These are phyloP conservation scores for Diachrysia chrysitis DNA, from an alignment of 2,888 invertebrate genomes.

Conservation along the genomic window DNA sequence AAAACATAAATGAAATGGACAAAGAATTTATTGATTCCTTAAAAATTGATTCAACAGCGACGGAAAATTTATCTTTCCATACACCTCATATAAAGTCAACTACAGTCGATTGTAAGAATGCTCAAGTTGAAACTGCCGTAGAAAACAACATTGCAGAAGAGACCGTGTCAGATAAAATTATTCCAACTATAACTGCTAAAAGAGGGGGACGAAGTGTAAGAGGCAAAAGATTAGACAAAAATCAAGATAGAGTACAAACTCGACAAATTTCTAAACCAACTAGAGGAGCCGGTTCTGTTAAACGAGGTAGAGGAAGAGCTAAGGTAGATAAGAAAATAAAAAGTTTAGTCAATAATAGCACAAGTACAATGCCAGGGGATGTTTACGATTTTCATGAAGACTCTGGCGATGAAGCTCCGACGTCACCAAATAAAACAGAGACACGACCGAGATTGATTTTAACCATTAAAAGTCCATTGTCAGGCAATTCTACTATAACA, in stretches of 20 bases:
- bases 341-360: slow-evolving; percentile 83
- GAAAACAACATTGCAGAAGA: slow-evolving; percentile 62
- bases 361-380: slow-evolving; percentile 91
- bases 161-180: slow-evolving; percentile 60
- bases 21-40: slow-evolving; percentile 41
- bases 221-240: slow-evolving; percentile 82
- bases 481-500: slow-evolving; percentile 79
- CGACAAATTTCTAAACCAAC: slow-evolving; percentile 83
- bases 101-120: slow-evolving; percentile 33
- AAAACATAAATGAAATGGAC: slow-evolving; percentile 54
- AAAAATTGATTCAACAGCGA: slow-evolving; percentile 33
- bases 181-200: slow-evolving; percentile 63
- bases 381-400: slow-evolving; percentile 98
- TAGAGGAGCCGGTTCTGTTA: slow-evolving; percentile 74
- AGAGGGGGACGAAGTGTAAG: slow-evolving; percentile 81
- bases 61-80: slow-evolving; percentile 42
- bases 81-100: slow-evolving; percentile 40
- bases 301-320: slow-evolving; percentile 86
- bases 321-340: slow-evolving; percentile 88
- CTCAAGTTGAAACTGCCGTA: slow-evolving; percentile 49
- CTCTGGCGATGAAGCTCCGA: slow-evolving; percentile 92
- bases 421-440: slow-evolving; percentile 82
- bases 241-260: slow-evolving; percentile 81
- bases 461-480: slow-evolving; percentile 93
- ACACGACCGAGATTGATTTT: slow-evolving; percentile 93